Conservation (phyloP, 2,113 vertebrate genomes). For the Corapipo altera region DNA sequence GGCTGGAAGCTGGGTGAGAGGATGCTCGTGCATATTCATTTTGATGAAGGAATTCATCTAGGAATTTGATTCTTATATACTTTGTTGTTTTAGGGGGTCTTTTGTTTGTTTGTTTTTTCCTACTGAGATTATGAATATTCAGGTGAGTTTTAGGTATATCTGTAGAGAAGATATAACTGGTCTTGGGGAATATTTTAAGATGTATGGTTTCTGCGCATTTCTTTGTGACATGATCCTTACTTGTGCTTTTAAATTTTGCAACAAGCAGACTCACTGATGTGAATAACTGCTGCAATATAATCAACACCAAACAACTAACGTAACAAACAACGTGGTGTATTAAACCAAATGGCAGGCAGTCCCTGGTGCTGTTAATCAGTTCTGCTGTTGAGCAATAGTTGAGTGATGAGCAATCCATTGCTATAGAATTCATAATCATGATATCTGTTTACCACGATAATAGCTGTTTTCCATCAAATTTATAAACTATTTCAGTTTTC, state of each 20-base stretch:
- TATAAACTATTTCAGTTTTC: slow-evolving; percentile 5
- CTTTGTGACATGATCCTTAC: background rate
- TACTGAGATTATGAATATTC: background rate
- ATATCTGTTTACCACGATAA: slow-evolving; percentile 3
- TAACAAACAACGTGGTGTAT: background rate
- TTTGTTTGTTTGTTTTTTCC: background rate
- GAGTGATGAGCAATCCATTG: slow-evolving; percentile 6
- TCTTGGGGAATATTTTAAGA: background rate
- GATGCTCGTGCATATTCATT: background rate
- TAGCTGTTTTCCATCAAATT: background rate
- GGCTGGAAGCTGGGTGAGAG: background rate
- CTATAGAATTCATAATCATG: slow-evolving; percentile 14
- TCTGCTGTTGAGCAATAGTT: background rate
- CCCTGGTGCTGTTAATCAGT: background rate
- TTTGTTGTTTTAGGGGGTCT: background rate
- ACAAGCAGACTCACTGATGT: background rate
- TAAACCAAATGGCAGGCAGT: background rate
- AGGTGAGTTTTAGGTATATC: background rate
- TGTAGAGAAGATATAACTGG: background rate
- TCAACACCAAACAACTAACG: background rate
- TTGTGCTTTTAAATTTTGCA: slow-evolving; percentile 6
- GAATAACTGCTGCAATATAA: background rate
- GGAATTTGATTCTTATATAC: background rate
- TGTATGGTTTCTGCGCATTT: background rate
- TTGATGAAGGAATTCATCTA: background rate